Percentiles rank a stretch among this genome's conserved stretches.
Evolutionary conservation across 2,113 vertebrate species (phyloP).

Genomic region (Geococcyx californianus): DNA sequence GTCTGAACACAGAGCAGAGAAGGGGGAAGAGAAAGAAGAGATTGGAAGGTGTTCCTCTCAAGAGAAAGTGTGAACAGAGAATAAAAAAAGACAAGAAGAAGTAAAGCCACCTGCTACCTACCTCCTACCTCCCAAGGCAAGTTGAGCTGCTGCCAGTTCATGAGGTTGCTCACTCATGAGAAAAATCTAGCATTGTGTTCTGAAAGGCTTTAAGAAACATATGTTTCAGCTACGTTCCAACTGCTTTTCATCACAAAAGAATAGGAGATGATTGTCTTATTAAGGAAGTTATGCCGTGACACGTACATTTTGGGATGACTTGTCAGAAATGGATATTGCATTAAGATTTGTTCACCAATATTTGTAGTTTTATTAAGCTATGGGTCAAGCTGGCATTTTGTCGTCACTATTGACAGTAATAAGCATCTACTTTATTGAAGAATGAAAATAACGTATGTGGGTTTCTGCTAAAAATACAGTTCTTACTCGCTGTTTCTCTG

Average conservation of each 20-base stretch:
- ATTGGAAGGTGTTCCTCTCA: neutral
- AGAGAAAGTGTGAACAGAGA: neutral
- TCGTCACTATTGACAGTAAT: neutral
- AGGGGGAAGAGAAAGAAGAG: neutral
- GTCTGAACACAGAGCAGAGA: neutral
- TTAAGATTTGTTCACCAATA: neutral
- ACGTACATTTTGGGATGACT: neutral
- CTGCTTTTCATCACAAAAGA: neutral
- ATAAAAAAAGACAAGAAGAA: neutral
- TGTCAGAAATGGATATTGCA: neutral
- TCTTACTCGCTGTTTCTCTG: slow-evolving; percentile 41
- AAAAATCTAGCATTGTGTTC: neutral
- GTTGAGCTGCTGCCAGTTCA: neutral
- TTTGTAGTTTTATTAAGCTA: neutral
- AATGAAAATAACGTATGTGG: slow-evolving; percentile 5
- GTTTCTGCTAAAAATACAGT: slow-evolving; percentile 32
- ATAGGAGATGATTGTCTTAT: neutral
- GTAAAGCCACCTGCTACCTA: neutral
- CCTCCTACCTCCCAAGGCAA: neutral
- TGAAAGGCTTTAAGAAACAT: neutral
- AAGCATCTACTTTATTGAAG: slow-evolving; percentile 8
- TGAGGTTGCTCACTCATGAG: neutral
- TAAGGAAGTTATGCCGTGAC: neutral
- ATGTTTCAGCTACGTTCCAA: neutral
- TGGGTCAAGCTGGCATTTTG: neutral